These are phyloP conservation scores for Oligia latruncula DNA, from an alignment of 2,888 invertebrate species.

Conservation along the genomic window DNA sequence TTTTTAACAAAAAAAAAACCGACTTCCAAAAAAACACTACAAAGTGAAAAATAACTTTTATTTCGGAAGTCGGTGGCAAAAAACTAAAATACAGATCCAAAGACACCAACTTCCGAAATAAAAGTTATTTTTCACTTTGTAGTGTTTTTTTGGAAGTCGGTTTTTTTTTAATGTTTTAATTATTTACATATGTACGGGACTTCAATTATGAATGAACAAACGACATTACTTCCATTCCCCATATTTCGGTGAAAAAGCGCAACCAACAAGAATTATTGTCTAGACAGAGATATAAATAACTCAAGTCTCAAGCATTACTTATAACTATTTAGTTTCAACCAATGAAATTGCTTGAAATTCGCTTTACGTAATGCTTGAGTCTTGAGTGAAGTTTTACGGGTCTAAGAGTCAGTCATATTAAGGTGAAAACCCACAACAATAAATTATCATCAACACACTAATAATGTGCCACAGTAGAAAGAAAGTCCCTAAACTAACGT, in stretches of 20 bases:
- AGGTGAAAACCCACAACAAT: not conserved
- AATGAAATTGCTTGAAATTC: not conserved
- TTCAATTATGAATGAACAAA: not conserved
- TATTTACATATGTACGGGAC: not conserved
- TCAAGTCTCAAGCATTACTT: not conserved
- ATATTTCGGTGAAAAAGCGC: not conserved
- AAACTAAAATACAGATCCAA: too few relatives aligned
- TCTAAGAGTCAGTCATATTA: not conserved
- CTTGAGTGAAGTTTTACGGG: not conserved
- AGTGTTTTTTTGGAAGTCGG: too few relatives aligned
- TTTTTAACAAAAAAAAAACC: too few relatives aligned
- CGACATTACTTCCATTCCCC: not conserved
- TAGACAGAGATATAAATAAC: too few relatives aligned
- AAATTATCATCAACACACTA: not conserved
- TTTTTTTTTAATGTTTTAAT: not conserved
- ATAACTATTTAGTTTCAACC: not conserved
- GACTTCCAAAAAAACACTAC: too few relatives aligned
- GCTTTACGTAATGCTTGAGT: not conserved
- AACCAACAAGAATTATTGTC: not conserved
- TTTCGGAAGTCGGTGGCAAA: too few relatives aligned
- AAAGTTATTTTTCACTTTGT: too few relatives aligned
- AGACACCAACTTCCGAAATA: too few relatives aligned
- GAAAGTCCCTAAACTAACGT: not conserved
- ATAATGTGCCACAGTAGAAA: not conserved
- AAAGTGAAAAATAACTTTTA: too few relatives aligned